Conservation (phyloP, 2,113 vertebrate genomes). For the Ciconia boyciana region DNA sequence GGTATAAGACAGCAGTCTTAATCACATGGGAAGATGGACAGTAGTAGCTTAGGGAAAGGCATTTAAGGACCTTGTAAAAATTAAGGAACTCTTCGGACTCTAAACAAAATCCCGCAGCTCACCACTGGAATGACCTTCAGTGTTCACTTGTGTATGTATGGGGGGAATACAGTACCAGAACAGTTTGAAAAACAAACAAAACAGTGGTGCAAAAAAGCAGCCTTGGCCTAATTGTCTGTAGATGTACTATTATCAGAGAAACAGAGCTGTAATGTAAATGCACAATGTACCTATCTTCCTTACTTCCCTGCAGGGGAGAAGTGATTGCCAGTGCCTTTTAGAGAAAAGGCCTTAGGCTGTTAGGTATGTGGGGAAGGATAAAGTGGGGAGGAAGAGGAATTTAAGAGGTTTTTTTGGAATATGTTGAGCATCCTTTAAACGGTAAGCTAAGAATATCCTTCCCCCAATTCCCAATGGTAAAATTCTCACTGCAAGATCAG, state of each 20-base stretch:
- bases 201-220: background rate
- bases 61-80: background rate
- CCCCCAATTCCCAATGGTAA: background rate
- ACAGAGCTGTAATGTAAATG: background rate
- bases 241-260: background rate
- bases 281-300: background rate
- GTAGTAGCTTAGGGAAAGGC: background rate
- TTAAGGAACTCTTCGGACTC: background rate
- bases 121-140: background rate
- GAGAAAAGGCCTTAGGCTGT: background rate
- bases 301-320: background rate
- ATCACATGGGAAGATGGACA: background rate
- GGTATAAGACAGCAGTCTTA: background rate
- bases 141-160: background rate
- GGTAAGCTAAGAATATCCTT: background rate
- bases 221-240: background rate
- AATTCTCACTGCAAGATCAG: background rate
- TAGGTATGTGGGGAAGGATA: background rate
- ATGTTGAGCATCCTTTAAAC: background rate
- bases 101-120: background rate
- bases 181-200: background rate
- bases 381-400: background rate
- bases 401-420: background rate
- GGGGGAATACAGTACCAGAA: background rate
- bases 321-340: background rate